These are phyloP conservation scores for Zhengitettix transpicula DNA, from an alignment of 2,888 invertebrate genomes.

Conservation along the genomic window DNA sequence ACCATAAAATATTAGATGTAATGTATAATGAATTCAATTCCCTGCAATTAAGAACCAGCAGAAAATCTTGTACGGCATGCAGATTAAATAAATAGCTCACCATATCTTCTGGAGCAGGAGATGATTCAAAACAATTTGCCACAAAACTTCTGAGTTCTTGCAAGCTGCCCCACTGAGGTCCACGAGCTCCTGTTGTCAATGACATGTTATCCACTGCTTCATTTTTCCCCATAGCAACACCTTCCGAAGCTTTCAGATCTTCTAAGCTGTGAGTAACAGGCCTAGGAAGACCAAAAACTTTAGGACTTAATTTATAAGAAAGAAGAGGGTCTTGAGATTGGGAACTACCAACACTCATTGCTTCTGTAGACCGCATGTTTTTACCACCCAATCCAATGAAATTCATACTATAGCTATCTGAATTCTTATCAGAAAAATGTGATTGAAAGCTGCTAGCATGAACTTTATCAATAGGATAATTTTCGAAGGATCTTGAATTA, in stretches of 20 bases:
- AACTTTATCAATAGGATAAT: constrained; percentile 1
- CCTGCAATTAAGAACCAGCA: no score
- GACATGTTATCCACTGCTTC: neutral
- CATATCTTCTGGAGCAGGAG: constrained; percentile 6
- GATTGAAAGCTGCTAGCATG: neutral
- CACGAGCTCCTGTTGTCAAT: constrained; percentile 1
- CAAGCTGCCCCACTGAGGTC: constrained; percentile 39
- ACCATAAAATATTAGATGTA: no score
- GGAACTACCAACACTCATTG: constrained; percentile 9
- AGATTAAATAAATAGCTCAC: constrained; percentile 4
- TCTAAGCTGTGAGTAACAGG: constrained; percentile 24
- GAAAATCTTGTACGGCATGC: no score
- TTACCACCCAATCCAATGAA: constrained; percentile 1
- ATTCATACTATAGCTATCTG: neutral
- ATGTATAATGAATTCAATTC: no score
- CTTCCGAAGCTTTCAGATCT: constrained; percentile 23
- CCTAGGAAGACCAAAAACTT: constrained; percentile 39
- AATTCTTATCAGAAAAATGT: constrained; percentile 16
- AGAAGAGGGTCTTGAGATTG: constrained; percentile 19
- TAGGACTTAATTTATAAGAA: constrained; percentile 43
- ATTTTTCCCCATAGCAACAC: neutral
- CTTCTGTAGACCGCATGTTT: constrained; percentile 6
- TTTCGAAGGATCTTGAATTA: constrained; percentile 1
- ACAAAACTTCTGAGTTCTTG: constrained; percentile 39
- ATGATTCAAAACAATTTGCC: constrained; percentile 18